These are phyloP conservation scores for Lepilemur ruficaudatus DNA, from an alignment of 2,797 vertebrate genomes.

Conservation along the genomic window DNA sequence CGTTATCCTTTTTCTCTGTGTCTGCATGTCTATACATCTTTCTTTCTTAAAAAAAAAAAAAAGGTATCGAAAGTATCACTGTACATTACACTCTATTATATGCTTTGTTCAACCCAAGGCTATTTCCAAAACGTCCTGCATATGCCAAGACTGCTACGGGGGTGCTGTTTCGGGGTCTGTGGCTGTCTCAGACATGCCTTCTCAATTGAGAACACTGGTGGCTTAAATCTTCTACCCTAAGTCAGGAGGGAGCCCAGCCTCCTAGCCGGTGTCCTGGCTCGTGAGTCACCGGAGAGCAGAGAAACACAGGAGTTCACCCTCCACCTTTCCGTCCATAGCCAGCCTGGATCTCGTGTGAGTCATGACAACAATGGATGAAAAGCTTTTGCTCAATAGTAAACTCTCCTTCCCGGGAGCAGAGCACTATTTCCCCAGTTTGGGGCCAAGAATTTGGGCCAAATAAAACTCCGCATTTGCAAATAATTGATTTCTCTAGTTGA, in stretches of 20 bases:
- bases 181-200: background rate
- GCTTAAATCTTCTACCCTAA: background rate
- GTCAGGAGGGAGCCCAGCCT: background rate
- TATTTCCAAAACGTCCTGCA: background rate
- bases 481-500: conserved; percentile 40
- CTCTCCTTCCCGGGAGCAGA: background rate
- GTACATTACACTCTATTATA: background rate
- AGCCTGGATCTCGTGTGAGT: background rate
- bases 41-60: background rate
- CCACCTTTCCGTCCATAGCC: background rate
- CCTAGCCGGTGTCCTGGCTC: background rate
- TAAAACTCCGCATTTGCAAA: conserved; percentile 47
- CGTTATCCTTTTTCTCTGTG: background rate
- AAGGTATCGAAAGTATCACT: background rate
- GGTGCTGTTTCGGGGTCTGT: background rate
- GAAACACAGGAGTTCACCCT: background rate
- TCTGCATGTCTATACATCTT: background rate
- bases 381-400: background rate
- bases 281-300: background rate
- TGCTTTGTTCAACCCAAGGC: background rate
- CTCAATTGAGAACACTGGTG: background rate
- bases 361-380: background rate
- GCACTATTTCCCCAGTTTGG: background rate
- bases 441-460: conserved; percentile 50
- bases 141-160: background rate